Percentiles rank a stretch among this genome's conserved stretches.
phyloP scores from a whole-genome alignment of 1,140 invertebrate species.

The Mamestra configurata region DNA sequence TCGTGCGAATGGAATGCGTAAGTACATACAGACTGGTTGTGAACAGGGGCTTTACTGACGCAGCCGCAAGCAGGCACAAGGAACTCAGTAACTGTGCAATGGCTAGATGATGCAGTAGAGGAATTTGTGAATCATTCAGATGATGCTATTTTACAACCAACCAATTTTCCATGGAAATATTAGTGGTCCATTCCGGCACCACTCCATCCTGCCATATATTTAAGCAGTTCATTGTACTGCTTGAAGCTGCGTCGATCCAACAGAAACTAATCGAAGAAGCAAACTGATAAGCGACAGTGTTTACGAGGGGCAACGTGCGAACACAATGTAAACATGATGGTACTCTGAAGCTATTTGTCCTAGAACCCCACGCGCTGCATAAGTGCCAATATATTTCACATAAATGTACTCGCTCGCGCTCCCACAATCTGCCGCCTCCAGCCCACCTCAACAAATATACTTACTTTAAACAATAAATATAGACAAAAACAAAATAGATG shows the following conservation, averaged over 20 bases:
- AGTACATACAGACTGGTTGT: constrained; percentile 67
- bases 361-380: constrained; percentile 32
- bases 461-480: constrained; percentile 44
- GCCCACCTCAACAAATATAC: constrained; percentile 12
- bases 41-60: background rate
- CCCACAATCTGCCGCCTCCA: constrained; percentile 22
- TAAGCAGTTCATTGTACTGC: background rate
- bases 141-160: no score
- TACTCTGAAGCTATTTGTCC: constrained; percentile 25
- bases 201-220: background rate
- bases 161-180: no score
- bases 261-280: constrained; percentile 22
- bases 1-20: constrained; percentile 79
- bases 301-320: constrained; percentile 31
- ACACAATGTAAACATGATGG: constrained; percentile 18
- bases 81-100: background rate
- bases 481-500: constrained; percentile 44
- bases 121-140: no score
- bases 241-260: constrained; percentile 6
- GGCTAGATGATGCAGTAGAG: background rate
- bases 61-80: background rate
- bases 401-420: constrained; percentile 24
- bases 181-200: no score
- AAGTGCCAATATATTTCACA: constrained; percentile 2
- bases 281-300: constrained; percentile 36